Evolutionary conservation across 2,113 vertebrate genomes (phyloP).

Genomic region (Paratilapia polleni): DNA sequence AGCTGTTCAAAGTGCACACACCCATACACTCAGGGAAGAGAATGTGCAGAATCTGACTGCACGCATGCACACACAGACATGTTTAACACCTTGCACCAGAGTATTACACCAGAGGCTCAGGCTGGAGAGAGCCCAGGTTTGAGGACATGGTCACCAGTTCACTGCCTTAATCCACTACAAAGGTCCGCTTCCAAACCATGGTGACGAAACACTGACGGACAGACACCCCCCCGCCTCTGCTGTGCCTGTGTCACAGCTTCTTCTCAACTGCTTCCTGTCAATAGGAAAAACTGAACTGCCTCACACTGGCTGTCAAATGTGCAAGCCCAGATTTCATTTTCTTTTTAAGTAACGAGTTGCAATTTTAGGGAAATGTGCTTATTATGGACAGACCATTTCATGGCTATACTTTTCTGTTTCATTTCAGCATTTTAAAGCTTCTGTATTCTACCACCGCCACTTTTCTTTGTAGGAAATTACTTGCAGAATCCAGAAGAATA

Average conservation of each 20-base stretch:
- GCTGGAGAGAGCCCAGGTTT: constrained; percentile 34
- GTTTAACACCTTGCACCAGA: neutral
- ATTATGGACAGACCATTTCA: neutral
- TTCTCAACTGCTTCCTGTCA: neutral
- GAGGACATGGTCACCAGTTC: constrained; percentile 32
- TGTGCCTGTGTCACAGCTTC: neutral
- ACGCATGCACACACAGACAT: neutral
- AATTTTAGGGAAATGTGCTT: neutral
- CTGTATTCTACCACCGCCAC: neutral
- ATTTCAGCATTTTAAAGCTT: neutral
- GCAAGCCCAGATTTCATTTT: neutral
- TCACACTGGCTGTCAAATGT: neutral
- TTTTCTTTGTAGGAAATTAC: neutral
- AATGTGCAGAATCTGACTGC: neutral
- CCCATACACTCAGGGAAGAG: neutral
- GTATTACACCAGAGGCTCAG: constrained; percentile 5
- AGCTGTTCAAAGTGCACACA: neutral
- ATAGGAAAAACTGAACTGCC: neutral
- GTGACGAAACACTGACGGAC: constrained; percentile 33
- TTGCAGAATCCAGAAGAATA: neutral
- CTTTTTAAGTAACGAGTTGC: neutral
- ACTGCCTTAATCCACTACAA: constrained; percentile 44
- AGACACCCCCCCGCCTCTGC: constrained; percentile 3
- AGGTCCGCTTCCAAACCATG: constrained; percentile 27
- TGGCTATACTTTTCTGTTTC: neutral